Conservation (phyloP, 2,113 vertebrate species). For the Stigmatopora argus region DNA sequence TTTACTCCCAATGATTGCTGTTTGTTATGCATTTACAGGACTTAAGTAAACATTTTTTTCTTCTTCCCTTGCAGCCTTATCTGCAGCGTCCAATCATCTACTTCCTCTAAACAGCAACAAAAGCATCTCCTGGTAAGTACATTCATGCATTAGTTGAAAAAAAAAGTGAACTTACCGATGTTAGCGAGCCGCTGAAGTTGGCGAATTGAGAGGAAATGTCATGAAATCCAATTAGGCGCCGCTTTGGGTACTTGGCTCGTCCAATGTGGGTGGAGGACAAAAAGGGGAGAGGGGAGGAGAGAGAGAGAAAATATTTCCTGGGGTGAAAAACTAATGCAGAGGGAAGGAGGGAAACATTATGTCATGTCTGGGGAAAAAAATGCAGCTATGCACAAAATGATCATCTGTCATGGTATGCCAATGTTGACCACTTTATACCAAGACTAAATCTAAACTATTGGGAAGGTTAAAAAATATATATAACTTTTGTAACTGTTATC, state of each 20-base stretch:
- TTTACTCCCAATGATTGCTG: no score
- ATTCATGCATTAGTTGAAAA: neutral
- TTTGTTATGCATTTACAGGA: no score
- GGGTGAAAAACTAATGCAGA: conserved; percentile 12
- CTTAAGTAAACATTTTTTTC: no score
- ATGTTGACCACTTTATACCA: neutral
- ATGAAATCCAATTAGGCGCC: conserved; percentile 63
- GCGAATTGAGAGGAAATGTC: conserved; percentile 53
- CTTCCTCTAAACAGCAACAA: neutral
- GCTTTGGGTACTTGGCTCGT: conserved; percentile 35
- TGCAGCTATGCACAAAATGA: neutral
- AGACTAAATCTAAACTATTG: no score
- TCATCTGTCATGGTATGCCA: neutral
- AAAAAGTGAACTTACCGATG: conserved; percentile 42
- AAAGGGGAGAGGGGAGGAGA: neutral
- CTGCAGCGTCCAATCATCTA: no score
- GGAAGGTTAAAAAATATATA: neutral
- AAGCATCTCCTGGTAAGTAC: neutral
- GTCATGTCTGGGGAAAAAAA: conserved; percentile 28
- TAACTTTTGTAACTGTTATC: no score
- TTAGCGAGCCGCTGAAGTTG: conserved; percentile 17
- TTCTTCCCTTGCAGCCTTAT: no score
- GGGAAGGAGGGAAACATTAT: conserved; percentile 16
- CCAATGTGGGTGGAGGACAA: conserved; percentile 32
- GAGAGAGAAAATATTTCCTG: conserved; percentile 7